Base-by-base conservation (phyloP, 2,888 invertebrate genomes). In the Subacronicta megacephala region DNA sequence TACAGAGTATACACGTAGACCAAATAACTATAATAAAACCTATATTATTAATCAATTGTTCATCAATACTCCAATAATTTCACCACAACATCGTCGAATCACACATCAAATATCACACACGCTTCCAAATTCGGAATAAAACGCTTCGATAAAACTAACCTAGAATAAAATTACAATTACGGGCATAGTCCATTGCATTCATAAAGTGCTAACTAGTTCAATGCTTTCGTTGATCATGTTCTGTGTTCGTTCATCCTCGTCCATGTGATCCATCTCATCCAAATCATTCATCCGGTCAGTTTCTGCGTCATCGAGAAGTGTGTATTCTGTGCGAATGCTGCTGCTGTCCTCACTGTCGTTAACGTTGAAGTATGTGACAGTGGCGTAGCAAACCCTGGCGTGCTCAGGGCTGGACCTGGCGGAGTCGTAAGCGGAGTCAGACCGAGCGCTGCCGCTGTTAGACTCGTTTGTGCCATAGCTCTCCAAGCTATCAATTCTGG, bases 371-470 rank as follows among this genome's bases (percentile, higher is more conserved):
- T 93, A 93, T 0, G 93, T 90, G 10, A 92, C 92, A 0, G 93
- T 90, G 1, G 93, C 92, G 67, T 92, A 92, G 75, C 90, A 91
- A 1, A 91, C 88, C 6, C 89, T 72, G 0, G 80, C 73, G 17
- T 85, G 74, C 0, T 86, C 83, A 0, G 93, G 93, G 44, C 89
- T 92, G 68, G 90, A 90, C 2, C 91, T 74, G 0, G 89, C 88
- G 0, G 94, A 94, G 37, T 92, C 90, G 56, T 94, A 94, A 0
- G 94, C 94, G 0, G 94, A 94, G 64, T 94, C 94, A 0, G 91
- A 88, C 0, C 89, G 63, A 10, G 36, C 55, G 18, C 68, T 75
- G 66, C 84, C 63, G 36, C 65, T 75, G 70, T 85, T 84, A 1
- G 87, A 88, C 1, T 87, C 84, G n/a, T 84, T 80, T 0, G 83